A percentile compares a stretch with the other conserved stretches of the same genome.
Evolutionary conservation across 2,797 vertebrate genomes (phyloP).

Genomic region (Coendou prehensilis): DNA sequence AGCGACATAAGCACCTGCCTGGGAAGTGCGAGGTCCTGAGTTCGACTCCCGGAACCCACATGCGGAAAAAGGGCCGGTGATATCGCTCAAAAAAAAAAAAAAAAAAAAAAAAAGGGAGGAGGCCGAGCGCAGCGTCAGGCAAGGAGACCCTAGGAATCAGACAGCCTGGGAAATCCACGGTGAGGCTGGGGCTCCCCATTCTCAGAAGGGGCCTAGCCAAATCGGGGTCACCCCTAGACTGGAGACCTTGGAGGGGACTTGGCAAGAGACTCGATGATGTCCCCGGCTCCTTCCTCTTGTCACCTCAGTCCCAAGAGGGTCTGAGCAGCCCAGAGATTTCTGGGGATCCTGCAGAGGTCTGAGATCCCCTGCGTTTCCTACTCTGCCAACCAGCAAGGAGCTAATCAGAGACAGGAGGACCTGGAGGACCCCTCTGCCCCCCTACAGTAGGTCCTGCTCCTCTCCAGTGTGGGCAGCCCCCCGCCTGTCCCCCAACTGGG

Average conservation of each 20-base stretch:
- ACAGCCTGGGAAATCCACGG: not conserved
- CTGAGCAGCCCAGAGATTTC: not conserved
- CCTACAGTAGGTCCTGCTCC: constrained; percentile 1
- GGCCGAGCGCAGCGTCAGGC: not conserved
- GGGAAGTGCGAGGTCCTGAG: too few relatives aligned
- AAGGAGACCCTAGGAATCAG: not conserved
- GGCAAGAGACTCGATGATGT: not conserved
- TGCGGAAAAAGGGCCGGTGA: too few relatives aligned
- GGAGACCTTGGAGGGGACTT: not conserved
- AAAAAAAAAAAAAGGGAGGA: too few relatives aligned
- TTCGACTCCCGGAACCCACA: too few relatives aligned
- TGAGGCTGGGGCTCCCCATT: not conserved
- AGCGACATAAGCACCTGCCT: too few relatives aligned
- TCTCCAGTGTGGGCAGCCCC: not conserved
- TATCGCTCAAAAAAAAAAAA: too few relatives aligned
- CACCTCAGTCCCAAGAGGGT: not conserved
- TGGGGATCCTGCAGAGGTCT: constrained; percentile 67
- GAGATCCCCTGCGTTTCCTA: constrained; percentile 63
- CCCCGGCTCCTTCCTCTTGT: not conserved
- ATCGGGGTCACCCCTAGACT: not conserved
- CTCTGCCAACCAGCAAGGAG: constrained; percentile 64
- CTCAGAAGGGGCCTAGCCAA: not conserved
- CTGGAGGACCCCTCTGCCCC: not conserved
- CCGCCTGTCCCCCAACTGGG: not conserved
- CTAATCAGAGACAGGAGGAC: not conserved